Base-by-base conservation (phyloP, 2,113 vertebrate species). In the Sturnus vulgaris region DNA sequence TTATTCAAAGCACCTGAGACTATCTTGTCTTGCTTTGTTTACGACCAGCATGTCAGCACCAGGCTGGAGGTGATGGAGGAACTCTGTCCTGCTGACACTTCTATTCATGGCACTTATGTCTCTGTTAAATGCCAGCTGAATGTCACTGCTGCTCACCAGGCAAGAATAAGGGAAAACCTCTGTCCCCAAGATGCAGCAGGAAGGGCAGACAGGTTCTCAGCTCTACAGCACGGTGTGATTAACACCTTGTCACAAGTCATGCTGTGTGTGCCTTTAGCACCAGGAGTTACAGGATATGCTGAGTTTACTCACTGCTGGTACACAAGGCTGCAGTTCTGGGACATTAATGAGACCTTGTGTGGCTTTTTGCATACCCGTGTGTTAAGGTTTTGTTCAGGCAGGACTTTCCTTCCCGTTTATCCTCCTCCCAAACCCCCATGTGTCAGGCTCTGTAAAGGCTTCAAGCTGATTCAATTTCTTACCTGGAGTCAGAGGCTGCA, bases 91-190 rank as follows among this genome's bases (percentile, higher is more conserved):
- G 56, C 83, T 84, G 60, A 72, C 63, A 28, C 53, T 52, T 92
- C 27, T 60, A 2, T 64, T 71, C 27, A 11, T 28, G 42, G 63
- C 10, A 28, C n/a, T 76, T n/a, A 28, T 2, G 31, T 79, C 61
- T 87, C 57, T 85, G 39, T 57, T 61, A 88, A 94, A 84, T 64
- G 69, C 69, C 31, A 59, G 30, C 70, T 87, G 85, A 94, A 87
- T 85, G 70, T 82, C 88, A 60, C 49, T 56, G 65, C 57, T 18
- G n/a, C 27, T 82, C 44, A 23, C 24, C 27, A 52, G 70, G 22
- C 61, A 56, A 44, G 75, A 57, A 44, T 21, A 11, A 85, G 53
- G 53, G 52, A 52, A 89, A 90, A 53, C 20, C 42, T 53, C 27
- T 53, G 47, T 85, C 70, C 53, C 57, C 47, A 42, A 1, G 70